Evolutionary conservation across 2,888 invertebrate species (phyloP).

Genomic region (Torymus aiolomorphi): DNA sequence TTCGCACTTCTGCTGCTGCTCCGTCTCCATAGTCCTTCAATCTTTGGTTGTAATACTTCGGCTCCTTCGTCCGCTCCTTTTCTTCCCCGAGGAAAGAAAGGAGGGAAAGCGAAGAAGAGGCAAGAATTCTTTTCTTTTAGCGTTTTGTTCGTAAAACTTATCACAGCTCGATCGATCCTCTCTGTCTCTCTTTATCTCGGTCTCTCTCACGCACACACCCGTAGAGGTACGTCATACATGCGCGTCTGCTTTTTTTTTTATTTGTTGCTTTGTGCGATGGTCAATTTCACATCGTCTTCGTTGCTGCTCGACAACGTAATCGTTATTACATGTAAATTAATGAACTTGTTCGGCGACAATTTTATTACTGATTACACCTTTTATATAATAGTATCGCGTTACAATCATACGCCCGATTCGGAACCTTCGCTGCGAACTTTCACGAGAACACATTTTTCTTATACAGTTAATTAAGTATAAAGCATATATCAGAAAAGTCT

Average conservation of each 20-base stretch:
- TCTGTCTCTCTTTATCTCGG: background rate
- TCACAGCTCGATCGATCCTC: conserved; percentile 54
- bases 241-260: conserved; percentile 34
- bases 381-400: no score
- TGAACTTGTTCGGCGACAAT: no score
- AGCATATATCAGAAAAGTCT: no score
- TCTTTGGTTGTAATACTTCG: conserved; percentile 57
- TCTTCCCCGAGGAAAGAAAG: conserved; percentile 26
- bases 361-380: no score
- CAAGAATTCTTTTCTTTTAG: conserved; percentile 44
- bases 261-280: conserved; percentile 10
- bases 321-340: background rate
- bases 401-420: no score
- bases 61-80: conserved; percentile 44
- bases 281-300: conserved; percentile 4
- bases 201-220: conserved; percentile 15
- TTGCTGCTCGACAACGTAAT: conserved; percentile 23
- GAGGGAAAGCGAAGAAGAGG: conserved; percentile 43
- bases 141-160: conserved; percentile 48
- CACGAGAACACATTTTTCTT: no score
- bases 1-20: conserved; percentile 6
- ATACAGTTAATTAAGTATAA: no score
- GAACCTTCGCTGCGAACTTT: no score
- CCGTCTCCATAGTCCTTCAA: conserved; percentile 23
- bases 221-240: conserved; percentile 35